Percentiles rank a stretch among this genome's conserved stretches.
These are phyloP conservation scores for Endotricha flammealis DNA, from an alignment of 2,888 invertebrate genomes.

Conservation along the genomic window DNA sequence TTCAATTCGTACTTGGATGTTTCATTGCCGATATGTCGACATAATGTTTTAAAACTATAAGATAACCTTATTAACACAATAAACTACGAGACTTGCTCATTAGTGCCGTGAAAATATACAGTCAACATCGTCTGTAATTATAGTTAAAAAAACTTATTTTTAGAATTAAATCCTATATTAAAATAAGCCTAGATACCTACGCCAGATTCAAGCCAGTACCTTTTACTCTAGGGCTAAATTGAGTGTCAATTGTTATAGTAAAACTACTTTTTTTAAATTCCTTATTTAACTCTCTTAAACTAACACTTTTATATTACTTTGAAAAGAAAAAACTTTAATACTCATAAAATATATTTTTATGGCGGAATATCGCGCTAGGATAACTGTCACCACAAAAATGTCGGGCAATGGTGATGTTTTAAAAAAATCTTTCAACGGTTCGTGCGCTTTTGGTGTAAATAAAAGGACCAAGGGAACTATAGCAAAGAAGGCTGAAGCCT, in stretches of 20 bases:
- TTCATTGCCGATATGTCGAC: conserved; percentile 13
- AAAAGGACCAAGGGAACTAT: conserved; percentile 47
- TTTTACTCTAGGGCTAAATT: too few species aligned
- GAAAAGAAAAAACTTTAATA: too few species aligned
- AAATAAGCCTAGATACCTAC: conserved; percentile 6
- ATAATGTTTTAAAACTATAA: conserved; percentile 26
- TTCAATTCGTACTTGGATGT: conserved; percentile 9
- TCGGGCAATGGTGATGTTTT: conserved; percentile 46
- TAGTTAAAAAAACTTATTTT: conserved; percentile 15
- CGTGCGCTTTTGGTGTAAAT: conserved; percentile 45
- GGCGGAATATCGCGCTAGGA: conserved; percentile 46
- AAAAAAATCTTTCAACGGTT: conserved; percentile 50
- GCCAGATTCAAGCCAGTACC: too few species aligned
- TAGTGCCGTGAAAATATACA: conserved; percentile 29
- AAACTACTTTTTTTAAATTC: too few species aligned
- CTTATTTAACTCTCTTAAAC: too few species aligned
- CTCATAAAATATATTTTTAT: conserved; percentile 10
- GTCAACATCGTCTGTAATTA: conserved; percentile 24
- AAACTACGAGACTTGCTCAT: conserved; percentile 21
- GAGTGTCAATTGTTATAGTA: too few species aligned
- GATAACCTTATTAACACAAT: conserved; percentile 41
- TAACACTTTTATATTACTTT: too few species aligned
- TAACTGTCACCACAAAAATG: conserved; percentile 50
- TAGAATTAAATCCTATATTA: conserved; percentile 7
- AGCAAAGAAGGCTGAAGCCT: conserved; percentile 57